These are phyloP conservation scores for Mixornis gularis DNA, from an alignment of 2,113 vertebrate species.

Conservation along the genomic window DNA sequence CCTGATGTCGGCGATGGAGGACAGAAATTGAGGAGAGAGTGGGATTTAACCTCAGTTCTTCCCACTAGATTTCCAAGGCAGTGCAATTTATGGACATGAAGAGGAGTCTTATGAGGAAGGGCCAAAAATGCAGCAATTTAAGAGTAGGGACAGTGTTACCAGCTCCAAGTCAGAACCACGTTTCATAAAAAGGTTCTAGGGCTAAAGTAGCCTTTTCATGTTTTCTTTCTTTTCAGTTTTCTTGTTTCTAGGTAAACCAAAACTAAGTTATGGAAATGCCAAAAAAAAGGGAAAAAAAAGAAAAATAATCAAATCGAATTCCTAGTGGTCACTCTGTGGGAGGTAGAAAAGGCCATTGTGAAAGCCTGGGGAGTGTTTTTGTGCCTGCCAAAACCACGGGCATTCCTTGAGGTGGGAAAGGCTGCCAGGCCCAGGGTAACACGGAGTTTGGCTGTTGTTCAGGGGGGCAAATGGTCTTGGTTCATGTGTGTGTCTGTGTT, in stretches of 20 bases:
- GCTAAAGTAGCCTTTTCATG: background rate
- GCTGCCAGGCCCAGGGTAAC: rapidly evolving
- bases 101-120: background rate
- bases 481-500: rapidly evolving
- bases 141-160: background rate
- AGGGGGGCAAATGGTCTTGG: background rate
- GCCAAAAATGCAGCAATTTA: background rate
- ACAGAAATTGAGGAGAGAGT: background rate
- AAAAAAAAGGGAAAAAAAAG: background rate
- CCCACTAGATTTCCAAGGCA: background rate
- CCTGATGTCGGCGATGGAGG: background rate
- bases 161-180: background rate
- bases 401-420: background rate
- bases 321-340: rapidly evolving
- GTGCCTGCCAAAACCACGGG: rapidly evolving
- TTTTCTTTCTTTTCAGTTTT: background rate
- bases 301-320: background rate
- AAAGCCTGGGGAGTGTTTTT: background rate
- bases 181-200: too few relatives aligned
- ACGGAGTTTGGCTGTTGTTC: background rate
- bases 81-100: background rate
- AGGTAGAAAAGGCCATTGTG: background rate
- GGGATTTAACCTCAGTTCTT: background rate
- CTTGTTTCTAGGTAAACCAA: background rate
- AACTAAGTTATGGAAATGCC: background rate